A percentile compares a stretch with the other conserved stretches of the same genome.
Evolutionary conservation across 2,113 vertebrate genomes (phyloP).

Genomic region (Chauna torquata): DNA sequence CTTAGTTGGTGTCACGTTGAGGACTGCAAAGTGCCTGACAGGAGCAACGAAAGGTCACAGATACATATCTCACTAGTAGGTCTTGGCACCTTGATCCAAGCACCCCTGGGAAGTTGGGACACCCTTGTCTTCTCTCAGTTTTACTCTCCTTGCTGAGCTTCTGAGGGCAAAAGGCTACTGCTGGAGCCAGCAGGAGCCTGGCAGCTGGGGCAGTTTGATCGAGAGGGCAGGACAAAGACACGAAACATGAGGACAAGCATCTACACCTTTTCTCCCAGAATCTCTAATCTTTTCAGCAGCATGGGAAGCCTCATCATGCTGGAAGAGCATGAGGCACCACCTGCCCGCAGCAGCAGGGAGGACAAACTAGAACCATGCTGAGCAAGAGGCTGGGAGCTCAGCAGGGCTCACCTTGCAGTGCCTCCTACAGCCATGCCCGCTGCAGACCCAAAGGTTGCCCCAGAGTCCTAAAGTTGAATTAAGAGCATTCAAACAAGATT

Average conservation of each 20-base stretch:
- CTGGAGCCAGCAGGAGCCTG: background rate
- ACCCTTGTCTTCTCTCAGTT: background rate
- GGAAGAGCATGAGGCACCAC: background rate
- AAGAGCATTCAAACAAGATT: background rate
- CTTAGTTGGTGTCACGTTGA: background rate
- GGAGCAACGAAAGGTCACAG: background rate
- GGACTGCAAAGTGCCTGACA: slow-evolving; percentile 22
- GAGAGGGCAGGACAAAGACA: background rate
- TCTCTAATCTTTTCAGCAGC: background rate
- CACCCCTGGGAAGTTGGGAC: background rate
- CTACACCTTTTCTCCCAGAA: background rate
- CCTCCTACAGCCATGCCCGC: background rate
- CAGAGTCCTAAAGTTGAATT: background rate
- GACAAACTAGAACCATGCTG: background rate
- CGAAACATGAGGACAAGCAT: background rate
- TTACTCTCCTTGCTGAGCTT: background rate
- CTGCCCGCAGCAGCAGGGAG: background rate
- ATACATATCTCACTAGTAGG: background rate
- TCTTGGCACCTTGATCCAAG: background rate
- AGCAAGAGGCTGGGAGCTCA: background rate
- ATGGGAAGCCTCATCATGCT: rapidly evolving
- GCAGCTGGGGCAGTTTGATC: background rate
- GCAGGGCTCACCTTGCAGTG: background rate
- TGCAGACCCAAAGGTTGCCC: background rate
- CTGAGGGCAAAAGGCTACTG: background rate